Evolutionary conservation across 2,113 vertebrate genomes (phyloP), one percentile per base, ranked within the genome.

Genomic region (Equus quagga): DNA sequence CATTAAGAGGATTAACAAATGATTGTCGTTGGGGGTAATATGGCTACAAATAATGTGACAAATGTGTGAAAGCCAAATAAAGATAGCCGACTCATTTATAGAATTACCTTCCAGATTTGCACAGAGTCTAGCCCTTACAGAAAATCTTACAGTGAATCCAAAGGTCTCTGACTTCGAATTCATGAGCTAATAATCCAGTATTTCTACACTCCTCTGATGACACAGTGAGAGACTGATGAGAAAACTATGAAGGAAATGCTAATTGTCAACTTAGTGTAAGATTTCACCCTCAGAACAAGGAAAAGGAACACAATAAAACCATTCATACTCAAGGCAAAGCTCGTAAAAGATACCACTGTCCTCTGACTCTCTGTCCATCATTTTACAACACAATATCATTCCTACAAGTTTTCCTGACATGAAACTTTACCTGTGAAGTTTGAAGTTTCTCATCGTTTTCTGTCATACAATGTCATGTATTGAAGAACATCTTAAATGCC

Each of bases 251-350:
- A 73, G 44, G 41, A 89, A 58, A 95, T 36, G 23, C n/a, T 33
- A 13, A 33, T 28, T 54, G 14, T 51, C 36, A 86, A 49, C 14
- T 96, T 56, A 72, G 41, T 31, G 0, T 70, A 73, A 56, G 28
- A 92, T 89, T 95, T 94, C 69, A 95, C 60, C 41, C 54, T 73
- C 2, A 17, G 18, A 88, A 93, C 23, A 81, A 69, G n/a, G 10
- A 58, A 75, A 86, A 92, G 33, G 49, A 75, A 51, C 58, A 75
- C 33, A 89, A 79, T 72, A 72, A 80, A 80, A 80, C 76, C 28
- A 84, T 76, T 98, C 17, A 92, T 24, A 41, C 24, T 94, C 28
- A 93, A 88, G 41, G 85, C 44, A 96, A 84, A 94, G 62, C 1
- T 83, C 76, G 80, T 12, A 76, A 73, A 49, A 49, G 26, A 84